Base-by-base conservation (phyloP, 92 coral and sea anemone genomes). In the Zoanthus sociatus region DNA sequence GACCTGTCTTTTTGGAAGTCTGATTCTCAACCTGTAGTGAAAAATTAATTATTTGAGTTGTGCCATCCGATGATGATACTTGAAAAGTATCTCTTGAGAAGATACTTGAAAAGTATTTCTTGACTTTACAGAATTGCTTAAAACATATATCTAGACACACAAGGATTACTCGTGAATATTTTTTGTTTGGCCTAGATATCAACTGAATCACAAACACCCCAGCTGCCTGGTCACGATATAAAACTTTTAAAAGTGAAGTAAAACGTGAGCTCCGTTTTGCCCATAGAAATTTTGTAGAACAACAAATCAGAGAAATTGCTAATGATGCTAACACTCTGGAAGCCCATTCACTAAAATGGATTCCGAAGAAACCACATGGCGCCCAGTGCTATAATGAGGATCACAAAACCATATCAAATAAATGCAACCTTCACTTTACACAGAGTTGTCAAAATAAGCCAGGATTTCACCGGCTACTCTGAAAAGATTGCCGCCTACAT, bases 241-340 rank as follows among this genome's bases (percentile, higher is more conserved):
- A 78, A 71, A 90, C 75, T 47, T 82, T 79, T 76, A 90, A 82
- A 87, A 75, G 85, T 26, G 90, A 90, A 66, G 88, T 82, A 68
- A 90, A 90, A 83, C 85, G 78, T 15, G 89, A 82, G 66, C 68
- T 90, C 44, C 76, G 85, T 61, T 73, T 86, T 56, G 84, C 93
- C 31, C 87, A 87, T 61, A 90, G 74, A 68, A 86, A 45, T 61
- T 90, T 84, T 48, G 84, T 90, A 8, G 58, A 71, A 68, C 42
- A 86, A 14, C 73, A 72, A 42, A 90, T 81, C 17, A 71, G 45
- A 77, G 45, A 90, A 63, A 87, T 87, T 82, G 42, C 90, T 74
- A 87, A 87, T 63, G 90, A 82, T 68, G 73, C 93, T 26, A 86
- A 82, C 20, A 54, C 83, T 58, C 53, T 87, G 84, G 93, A 83